These are phyloP conservation scores for Synaphobranchus kaupii DNA, from an alignment of 2,797 vertebrate species.

Conservation along the genomic window DNA sequence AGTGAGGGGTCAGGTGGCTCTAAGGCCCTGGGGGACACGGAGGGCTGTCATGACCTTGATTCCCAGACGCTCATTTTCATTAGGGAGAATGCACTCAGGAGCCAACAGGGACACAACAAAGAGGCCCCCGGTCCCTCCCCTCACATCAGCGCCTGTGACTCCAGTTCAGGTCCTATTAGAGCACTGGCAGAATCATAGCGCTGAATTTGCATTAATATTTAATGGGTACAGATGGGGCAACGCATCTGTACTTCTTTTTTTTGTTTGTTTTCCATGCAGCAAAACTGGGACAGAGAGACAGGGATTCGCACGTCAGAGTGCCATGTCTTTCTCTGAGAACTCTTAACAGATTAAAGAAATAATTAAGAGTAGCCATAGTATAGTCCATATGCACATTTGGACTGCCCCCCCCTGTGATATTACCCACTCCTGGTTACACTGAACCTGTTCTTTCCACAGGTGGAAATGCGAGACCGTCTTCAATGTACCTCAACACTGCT, in stretches of 20 bases:
- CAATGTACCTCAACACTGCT: neutral
- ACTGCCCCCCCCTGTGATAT: neutral
- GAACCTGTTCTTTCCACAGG: neutral
- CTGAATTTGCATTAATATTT: conserved; percentile 70
- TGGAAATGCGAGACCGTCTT: neutral
- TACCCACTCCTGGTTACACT: neutral
- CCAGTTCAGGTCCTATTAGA: conserved; percentile 49
- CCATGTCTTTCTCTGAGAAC: neutral
- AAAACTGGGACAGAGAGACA: conserved; percentile 29
- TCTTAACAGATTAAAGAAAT: neutral
- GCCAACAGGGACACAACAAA: neutral
- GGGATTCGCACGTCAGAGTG: neutral
- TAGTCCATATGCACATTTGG: neutral
- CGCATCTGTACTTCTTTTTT: conserved; percentile 30
- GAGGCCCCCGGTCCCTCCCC: neutral
- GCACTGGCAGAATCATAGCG: conserved; percentile 36
- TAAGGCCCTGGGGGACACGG: neutral
- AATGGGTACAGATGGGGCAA: conserved; percentile 69
- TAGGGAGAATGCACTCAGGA: neutral
- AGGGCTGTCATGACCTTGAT: neutral
- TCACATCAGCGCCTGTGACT: neutral
- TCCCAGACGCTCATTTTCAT: neutral
- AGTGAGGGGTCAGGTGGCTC: neutral
- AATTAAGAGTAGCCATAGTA: neutral
- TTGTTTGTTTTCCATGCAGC: conserved; percentile 25